Evolutionary conservation across 1,140 invertebrate species (phyloP), one percentile per base, ranked within the genome.

Genomic region (Phenacoccus solenopsis): DNA sequence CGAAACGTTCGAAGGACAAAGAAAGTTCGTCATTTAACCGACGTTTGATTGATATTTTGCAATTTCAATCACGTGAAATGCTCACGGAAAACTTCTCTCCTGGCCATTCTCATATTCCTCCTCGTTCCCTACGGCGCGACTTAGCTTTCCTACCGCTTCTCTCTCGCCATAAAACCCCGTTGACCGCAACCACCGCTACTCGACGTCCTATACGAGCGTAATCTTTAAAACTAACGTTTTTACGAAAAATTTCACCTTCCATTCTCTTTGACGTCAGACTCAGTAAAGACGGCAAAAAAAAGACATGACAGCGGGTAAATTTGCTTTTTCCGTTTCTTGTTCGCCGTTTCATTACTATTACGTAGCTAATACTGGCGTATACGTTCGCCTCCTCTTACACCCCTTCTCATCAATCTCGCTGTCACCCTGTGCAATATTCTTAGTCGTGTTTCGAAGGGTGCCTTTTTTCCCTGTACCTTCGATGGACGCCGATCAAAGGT

Each of bases 1-100:
- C 30, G 30, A 32, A 5, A 32, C 38, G 38, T 3, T n/a, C 38
- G 38, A 49, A 49, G 38, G 38, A 49, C 38, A 49, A 49, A 49
- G 38, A 49, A 49, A 16, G 38, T 10, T 16, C 38, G 38, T 49
- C 38, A 49, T 49, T 49, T 49, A 49, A 49, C 13, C 4, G 38
- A 49, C 38, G 38, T 49, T 49, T 49, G 38, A 49, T 49, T 49
- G 38, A 49, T 49, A 49, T 49, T 49, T 49, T 49, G 38, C 38
- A 49, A 49, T 49, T 49, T 49, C 38, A 49, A 49, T 49, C 38
- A 49, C n/a, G n/a, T n/a, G 38, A 4, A 49, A 49, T n/a, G 38
- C 38, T 3, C 16, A 16, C 5, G 38, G 5, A 32, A 32, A 32
- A n/a, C 38, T n/a, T 16, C 16, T 49, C 5, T 16, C 16, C 38